These are phyloP conservation scores for Vulpes lagopus DNA, from an alignment of 2,113 vertebrate genomes.

Conservation along the genomic window DNA sequence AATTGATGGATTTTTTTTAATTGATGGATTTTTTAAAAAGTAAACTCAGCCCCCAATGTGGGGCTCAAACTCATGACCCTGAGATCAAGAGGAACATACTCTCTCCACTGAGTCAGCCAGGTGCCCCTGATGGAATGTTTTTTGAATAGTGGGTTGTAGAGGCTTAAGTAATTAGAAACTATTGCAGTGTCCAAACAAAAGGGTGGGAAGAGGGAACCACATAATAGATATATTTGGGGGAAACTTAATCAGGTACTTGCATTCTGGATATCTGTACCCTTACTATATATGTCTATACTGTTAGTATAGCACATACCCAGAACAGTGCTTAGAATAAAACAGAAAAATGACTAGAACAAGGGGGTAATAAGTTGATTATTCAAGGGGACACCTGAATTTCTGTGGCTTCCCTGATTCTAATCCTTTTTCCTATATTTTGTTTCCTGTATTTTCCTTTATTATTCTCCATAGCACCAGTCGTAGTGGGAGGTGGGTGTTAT, in stretches of 20 bases:
- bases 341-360: background rate
- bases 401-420: background rate
- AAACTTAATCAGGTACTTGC: background rate
- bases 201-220: background rate
- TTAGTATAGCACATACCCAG: background rate
- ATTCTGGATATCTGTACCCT: background rate
- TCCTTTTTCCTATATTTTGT: background rate
- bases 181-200: background rate
- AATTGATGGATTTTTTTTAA: background rate
- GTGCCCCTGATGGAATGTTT: background rate
- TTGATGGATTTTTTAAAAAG: background rate
- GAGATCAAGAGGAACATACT: background rate
- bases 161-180: slow-evolving; percentile 2
- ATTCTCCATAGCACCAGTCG: background rate
- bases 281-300: too few relatives aligned
- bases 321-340: background rate
- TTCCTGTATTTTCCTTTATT: background rate
- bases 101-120: background rate
- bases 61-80: background rate
- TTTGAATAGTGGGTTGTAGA: background rate
- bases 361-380: background rate
- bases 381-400: background rate
- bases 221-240: background rate
- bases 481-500: background rate
- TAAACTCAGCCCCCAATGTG: background rate